phyloP scores from a whole-genome alignment of 2,797 vertebrate genomes.

The Chaetodon trifasciatus region DNA sequence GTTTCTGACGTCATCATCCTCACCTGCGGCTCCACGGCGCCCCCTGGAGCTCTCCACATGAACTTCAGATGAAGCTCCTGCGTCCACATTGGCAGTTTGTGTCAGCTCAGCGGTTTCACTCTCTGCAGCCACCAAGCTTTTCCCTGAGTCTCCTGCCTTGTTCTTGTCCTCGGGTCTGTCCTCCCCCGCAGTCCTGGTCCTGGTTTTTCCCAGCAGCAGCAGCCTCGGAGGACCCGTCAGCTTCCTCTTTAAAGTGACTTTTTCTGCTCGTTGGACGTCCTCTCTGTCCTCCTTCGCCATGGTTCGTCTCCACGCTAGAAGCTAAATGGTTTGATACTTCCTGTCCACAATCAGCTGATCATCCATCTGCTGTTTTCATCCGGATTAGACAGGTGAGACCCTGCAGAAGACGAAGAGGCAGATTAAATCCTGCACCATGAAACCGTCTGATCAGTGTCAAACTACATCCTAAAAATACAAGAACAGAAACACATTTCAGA shows the following conservation, averaged over 20 bases:
- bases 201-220: constrained; percentile 72
- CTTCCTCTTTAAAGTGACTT: constrained; percentile 69
- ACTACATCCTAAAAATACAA: no score
- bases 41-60: constrained; percentile 4
- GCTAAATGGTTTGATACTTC: not conserved
- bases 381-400: no score
- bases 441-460: no score
- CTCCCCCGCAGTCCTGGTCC: constrained; percentile 8
- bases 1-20: not conserved
- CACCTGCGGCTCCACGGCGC: not conserved
- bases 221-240: constrained; percentile 74
- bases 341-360: not conserved
- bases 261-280: not conserved
- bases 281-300: not conserved
- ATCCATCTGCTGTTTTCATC: no score
- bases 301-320: not conserved
- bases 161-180: constrained; percentile 17
- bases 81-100: not conserved
- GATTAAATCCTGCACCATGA: no score
- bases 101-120: not conserved
- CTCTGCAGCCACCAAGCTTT: not conserved
- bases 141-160: not conserved
- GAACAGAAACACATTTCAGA: no score
- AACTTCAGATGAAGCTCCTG: constrained; percentile 10
- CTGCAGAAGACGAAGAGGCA: no score